Percentiles rank a stretch among this genome's conserved stretches.
Evolutionary conservation across 2,113 vertebrate species (phyloP).

Genomic region (Neopipo cinnamomea): DNA sequence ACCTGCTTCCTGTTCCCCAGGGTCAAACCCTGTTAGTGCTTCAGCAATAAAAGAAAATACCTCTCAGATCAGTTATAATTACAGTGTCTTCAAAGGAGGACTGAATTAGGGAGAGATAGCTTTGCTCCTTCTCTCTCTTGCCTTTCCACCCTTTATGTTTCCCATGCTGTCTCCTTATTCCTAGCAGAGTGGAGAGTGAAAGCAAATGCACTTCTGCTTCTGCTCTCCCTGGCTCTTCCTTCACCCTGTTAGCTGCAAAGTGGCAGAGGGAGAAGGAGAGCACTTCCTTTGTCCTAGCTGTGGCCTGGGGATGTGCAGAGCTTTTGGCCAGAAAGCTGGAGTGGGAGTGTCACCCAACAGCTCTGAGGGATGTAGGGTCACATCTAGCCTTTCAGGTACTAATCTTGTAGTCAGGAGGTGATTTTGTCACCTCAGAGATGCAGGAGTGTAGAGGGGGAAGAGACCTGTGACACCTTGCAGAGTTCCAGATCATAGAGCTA

Average conservation of each 20-base stretch:
- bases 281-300: neutral
- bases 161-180: neutral
- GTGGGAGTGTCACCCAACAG: neutral
- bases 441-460: accelerated
- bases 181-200: neutral
- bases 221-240: neutral
- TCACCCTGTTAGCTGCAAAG: neutral
- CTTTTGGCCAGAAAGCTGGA: neutral
- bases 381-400: neutral
- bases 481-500: neutral
- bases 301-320: accelerated
- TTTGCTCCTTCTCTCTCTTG: neutral
- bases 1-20: neutral
- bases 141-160: neutral
- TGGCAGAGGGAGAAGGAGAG: neutral
- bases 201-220: neutral
- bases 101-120: neutral
- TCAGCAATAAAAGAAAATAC: neutral
- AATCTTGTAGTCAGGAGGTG: accelerated
- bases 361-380: neutral
- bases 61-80: neutral
- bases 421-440: neutral
- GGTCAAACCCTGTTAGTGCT: neutral
- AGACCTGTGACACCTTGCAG: neutral
- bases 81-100: neutral